Percentiles rank a stretch among this genome's conserved stretches.
Conservation (phyloP, 2,113 vertebrate genomes). For the Pelecanoides urinatrix region DNA sequence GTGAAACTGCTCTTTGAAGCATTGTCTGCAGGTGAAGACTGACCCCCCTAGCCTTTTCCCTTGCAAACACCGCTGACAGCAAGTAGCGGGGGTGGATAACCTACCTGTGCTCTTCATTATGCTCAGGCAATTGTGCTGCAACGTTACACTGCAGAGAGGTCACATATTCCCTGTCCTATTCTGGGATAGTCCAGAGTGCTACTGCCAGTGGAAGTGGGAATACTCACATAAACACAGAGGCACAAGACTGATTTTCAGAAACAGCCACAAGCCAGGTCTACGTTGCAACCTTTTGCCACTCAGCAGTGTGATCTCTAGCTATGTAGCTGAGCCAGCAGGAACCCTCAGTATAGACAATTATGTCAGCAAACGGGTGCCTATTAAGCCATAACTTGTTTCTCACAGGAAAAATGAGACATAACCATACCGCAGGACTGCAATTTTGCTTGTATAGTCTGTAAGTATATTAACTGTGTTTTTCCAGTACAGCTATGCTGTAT, state of each 20-base stretch:
- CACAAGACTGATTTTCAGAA: neutral
- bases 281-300: neutral
- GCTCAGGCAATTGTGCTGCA: neutral
- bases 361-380: neutral
- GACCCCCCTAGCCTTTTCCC: neutral
- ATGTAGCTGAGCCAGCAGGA: constrained; percentile 3
- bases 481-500: neutral
- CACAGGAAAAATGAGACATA: neutral
- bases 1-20: neutral
- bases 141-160: accelerated
- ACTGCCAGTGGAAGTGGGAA: neutral
- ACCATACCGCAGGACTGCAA: neutral
- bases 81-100: neutral
- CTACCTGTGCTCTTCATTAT: accelerated
- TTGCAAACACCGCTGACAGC: neutral
- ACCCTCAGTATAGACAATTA: neutral
- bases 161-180: neutral
- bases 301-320: neutral
- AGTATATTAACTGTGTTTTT: neutral
- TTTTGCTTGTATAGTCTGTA: neutral
- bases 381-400: constrained; percentile 10
- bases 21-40: neutral
- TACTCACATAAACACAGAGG: neutral
- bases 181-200: neutral
- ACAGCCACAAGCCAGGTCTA: neutral